Conservation (phyloP, 2,797 vertebrate genomes). For the Myotis daubentonii region DNA sequence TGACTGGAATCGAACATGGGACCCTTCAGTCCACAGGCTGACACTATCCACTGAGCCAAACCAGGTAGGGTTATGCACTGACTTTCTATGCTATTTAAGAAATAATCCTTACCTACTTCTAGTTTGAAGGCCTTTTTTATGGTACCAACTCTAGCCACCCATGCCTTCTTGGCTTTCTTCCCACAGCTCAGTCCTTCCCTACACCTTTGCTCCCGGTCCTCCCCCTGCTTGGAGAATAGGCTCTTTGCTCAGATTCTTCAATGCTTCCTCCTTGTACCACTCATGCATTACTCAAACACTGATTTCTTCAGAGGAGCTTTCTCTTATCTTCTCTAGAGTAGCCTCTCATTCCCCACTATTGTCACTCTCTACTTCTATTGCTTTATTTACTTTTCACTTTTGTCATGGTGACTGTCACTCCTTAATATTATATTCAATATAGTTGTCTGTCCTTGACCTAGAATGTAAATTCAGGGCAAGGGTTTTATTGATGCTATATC, state of each 20-base stretch:
- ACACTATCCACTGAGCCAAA: no score
- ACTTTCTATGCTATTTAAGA: not conserved
- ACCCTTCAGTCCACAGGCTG: no score
- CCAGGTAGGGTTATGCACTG: no score
- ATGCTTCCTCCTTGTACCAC: not conserved
- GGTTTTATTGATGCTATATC: not conserved
- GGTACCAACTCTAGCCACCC: not conserved
- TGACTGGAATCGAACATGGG: no score
- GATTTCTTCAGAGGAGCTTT: not conserved
- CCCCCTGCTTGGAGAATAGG: not conserved
- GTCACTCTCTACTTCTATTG: not conserved
- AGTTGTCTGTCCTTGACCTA: not conserved
- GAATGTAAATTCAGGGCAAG: not conserved
- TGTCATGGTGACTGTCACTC: not conserved
- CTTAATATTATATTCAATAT: not conserved
- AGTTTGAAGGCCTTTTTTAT: not conserved
- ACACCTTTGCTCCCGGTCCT: no score
- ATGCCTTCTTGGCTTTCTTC: not conserved
- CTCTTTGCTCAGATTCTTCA: not conserved
- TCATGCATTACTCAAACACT: not conserved
- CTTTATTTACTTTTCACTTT: not conserved
- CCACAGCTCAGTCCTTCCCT: no score
- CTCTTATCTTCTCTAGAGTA: not conserved
- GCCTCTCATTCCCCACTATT: accelerated
- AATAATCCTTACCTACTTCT: not conserved